Conservation (phyloP, 2,888 invertebrate genomes). For the Caradrina clavipalpis region DNA sequence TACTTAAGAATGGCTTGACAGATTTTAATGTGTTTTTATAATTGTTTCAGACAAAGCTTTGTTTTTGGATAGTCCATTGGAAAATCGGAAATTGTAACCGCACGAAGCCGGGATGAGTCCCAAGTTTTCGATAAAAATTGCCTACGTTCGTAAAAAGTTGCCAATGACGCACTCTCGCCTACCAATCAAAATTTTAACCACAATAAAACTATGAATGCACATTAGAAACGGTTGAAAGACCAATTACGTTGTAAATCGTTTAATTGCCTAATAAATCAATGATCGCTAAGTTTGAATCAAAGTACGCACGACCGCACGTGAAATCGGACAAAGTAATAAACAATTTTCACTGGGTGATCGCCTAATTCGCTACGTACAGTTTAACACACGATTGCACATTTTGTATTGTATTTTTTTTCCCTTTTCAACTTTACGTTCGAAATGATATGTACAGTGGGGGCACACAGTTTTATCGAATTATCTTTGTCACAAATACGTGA, state of each 20-base stretch:
- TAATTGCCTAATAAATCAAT: conserved; percentile 42
- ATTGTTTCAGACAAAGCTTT: too few species aligned
- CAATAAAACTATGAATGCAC: conserved; percentile 10
- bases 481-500: conserved; percentile 20
- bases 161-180: neutral
- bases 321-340: conserved; percentile 31
- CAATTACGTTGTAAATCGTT: conserved; percentile 31
- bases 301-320: conserved; percentile 22
- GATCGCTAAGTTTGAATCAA: conserved; percentile 12
- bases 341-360: conserved; percentile 28
- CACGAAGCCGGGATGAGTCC: too few species aligned
- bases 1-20: too few species aligned
- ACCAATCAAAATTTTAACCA: neutral
- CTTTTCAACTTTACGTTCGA: neutral
- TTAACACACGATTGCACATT: neutral
- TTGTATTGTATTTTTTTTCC: neutral
- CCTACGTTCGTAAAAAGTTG: neutral
- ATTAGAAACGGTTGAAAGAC: conserved; percentile 1
- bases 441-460: conserved; percentile 36
- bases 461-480: conserved; percentile 28
- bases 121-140: neutral
- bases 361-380: conserved; percentile 17
- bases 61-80: too few species aligned
- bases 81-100: too few species aligned
- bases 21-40: too few species aligned